These are phyloP conservation scores for Actenoides hombroni DNA, from an alignment of 2,113 vertebrate species.

Conservation along the genomic window DNA sequence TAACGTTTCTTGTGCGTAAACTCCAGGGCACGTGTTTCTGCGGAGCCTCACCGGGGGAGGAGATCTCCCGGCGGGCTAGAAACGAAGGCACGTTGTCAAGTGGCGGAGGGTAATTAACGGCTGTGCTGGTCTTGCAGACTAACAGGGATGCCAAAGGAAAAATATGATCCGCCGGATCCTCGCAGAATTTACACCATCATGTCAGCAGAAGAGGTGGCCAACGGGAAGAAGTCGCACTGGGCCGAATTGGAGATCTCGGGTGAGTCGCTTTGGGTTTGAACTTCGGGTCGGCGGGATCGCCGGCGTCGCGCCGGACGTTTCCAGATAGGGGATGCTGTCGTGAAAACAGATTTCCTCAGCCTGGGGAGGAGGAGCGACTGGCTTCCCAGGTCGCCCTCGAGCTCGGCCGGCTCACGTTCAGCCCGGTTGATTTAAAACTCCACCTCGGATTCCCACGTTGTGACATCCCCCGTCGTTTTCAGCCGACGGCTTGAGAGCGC, in stretches of 20 bases:
- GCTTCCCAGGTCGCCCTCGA: neutral
- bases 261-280: conserved; percentile 63
- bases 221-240: conserved; percentile 97
- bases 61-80: neutral
- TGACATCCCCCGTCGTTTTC: neutral
- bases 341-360: neutral
- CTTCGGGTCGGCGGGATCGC: fast-evolving
- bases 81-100: neutral
- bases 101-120: neutral
- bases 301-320: fast-evolving
- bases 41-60: neutral
- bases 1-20: fast-evolving
- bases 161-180: conserved; percentile 99
- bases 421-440: neutral
- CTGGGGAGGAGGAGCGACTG: neutral
- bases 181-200: conserved; percentile 99
- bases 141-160: conserved; percentile 99
- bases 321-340: too few species aligned
- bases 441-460: too few species aligned
- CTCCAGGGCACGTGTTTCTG: neutral
- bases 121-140: conserved; percentile 77
- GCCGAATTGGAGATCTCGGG: conserved; percentile 97
- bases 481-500: neutral
- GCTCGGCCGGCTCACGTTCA: neutral
- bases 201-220: conserved; percentile 95